Evolutionary conservation across 2,113 vertebrate genomes (phyloP).

Genomic region (Penelope pileata): DNA sequence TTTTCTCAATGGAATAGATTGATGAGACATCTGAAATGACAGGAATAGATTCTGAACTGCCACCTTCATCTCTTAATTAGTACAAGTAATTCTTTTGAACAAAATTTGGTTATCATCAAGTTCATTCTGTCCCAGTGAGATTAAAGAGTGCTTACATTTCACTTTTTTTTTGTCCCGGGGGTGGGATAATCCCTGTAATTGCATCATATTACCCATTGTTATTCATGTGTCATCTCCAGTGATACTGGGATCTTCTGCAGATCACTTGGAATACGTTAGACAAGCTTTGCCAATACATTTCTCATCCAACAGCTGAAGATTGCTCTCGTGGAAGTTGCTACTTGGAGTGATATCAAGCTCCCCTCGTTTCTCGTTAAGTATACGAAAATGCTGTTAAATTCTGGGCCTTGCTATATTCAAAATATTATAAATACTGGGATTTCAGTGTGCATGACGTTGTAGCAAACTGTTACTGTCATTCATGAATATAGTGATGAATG

Average conservation of each 20-base stretch:
- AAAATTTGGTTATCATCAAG: background rate
- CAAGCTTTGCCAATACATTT: background rate
- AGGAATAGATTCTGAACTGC: slow-evolving; percentile 46
- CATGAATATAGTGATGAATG: background rate
- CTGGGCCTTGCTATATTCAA: background rate
- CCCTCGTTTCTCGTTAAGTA: background rate
- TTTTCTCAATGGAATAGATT: slow-evolving; percentile 45
- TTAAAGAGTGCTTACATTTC: slow-evolving; percentile 40
- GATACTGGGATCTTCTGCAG: slow-evolving; percentile 27
- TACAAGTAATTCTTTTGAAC: slow-evolving; percentile 39
- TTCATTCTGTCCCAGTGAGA: slow-evolving; percentile 40
- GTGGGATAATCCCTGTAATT: slow-evolving; percentile 62
- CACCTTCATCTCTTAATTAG: slow-evolving; percentile 66
- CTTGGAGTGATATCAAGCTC: background rate
- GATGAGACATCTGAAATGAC: slow-evolving; percentile 55
- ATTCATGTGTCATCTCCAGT: background rate
- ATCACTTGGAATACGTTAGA: slow-evolving; percentile 13
- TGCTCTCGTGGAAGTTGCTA: background rate
- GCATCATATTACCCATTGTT: slow-evolving; percentile 30
- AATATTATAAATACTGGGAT: background rate
- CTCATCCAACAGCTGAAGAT: background rate
- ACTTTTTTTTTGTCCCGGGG: background rate
- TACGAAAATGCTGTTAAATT: background rate
- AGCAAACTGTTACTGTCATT: background rate
- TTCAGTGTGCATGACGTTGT: rapidly evolving